A percentile compares a stretch with the other conserved stretches of the same genome.
Evolutionary conservation across 2,888 invertebrate species (phyloP).

Genomic region (Idaea aversata): DNA sequence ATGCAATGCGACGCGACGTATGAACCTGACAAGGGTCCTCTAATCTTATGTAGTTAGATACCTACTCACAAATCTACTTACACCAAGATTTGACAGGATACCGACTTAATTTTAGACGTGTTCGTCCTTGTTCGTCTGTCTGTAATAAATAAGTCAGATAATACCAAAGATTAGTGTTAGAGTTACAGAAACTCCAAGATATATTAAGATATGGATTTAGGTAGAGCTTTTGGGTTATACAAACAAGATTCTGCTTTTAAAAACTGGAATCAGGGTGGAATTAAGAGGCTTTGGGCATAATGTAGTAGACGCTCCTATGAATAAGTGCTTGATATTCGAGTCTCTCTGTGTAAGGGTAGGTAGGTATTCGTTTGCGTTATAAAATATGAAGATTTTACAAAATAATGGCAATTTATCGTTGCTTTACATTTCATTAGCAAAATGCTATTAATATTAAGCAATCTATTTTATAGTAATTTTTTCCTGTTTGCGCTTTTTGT

Average conservation of each 20-base stretch:
- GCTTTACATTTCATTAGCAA: neutral
- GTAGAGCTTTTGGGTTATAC: neutral
- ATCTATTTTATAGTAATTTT: no score
- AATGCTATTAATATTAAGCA: no score
- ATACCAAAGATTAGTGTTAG: neutral
- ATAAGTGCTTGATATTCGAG: neutral
- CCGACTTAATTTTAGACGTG: slow-evolving; percentile 33
- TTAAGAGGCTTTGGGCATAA: neutral
- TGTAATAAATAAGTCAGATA: neutral
- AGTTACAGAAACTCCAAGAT: slow-evolving; percentile 1
- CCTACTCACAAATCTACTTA: slow-evolving; percentile 28
- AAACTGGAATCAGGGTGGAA: neutral
- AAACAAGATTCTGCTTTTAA: neutral
- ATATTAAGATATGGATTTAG: neutral
- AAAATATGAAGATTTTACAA: neutral
- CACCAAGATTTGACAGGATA: slow-evolving; percentile 30
- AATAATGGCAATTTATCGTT: neutral
- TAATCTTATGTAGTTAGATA: slow-evolving; percentile 19
- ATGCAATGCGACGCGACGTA: slow-evolving; percentile 9
- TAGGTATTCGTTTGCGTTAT: neutral
- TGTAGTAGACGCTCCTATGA: neutral
- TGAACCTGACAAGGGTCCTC: slow-evolving; percentile 29
- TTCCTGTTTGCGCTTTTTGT: no score
- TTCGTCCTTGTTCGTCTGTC: slow-evolving; percentile 17
- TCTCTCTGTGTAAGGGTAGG: neutral